These are phyloP conservation scores for Cataglyphis cursor DNA, from an alignment of 2,888 invertebrate genomes.

Conservation along the genomic window DNA sequence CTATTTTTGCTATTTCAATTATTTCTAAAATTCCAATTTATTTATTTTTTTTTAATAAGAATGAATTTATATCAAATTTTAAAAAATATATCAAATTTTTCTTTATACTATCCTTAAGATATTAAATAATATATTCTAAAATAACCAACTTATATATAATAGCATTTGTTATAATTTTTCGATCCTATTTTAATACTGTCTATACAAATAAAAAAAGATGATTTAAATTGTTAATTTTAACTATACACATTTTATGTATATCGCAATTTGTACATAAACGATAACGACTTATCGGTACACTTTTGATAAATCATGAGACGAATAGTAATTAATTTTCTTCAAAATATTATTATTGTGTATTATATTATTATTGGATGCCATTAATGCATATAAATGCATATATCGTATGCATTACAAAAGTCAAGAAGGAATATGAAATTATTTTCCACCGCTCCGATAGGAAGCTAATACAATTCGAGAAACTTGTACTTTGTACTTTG, in stretches of 20 bases:
- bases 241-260: slow-evolving; percentile 1
- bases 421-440: slow-evolving; percentile 6
- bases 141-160: background rate
- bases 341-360: background rate
- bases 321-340: background rate
- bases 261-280: background rate
- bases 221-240: background rate
- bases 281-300: background rate
- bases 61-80: background rate
- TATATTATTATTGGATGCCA: background rate
- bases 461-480: background rate
- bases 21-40: too few relatives aligned
- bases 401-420: slow-evolving; percentile 14
- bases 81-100: background rate
- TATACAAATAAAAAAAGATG: background rate
- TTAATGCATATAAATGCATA: background rate
- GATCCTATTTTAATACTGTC: background rate
- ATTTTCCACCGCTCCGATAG: background rate
- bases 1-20: too few relatives aligned
- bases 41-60: too few relatives aligned
- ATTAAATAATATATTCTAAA: background rate
- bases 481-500: slow-evolving; percentile 24
- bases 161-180: background rate
- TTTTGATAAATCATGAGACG: background rate
- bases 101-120: background rate